These are phyloP conservation scores for Phasia obesa DNA, from an alignment of 2,888 invertebrate species.

Conservation along the genomic window DNA sequence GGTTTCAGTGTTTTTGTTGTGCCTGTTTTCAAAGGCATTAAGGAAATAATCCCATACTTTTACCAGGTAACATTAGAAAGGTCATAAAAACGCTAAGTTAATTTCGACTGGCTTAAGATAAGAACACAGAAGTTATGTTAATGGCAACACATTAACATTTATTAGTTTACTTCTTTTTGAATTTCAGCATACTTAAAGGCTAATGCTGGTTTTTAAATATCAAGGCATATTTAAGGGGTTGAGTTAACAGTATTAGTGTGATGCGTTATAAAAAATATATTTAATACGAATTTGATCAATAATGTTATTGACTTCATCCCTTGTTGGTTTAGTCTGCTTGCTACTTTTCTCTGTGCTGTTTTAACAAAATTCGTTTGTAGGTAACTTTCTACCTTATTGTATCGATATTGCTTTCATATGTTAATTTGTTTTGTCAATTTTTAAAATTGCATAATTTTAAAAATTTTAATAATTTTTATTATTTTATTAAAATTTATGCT, in stretches of 20 bases:
- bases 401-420: slow-evolving; percentile 30
- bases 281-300: slow-evolving; percentile 11
- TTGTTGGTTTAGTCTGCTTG: neutral
- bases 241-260: neutral
- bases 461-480: neutral
- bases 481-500: too few relatives aligned
- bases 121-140: slow-evolving; percentile 23
- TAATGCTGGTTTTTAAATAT: neutral
- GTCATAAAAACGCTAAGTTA: neutral
- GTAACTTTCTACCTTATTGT: neutral
- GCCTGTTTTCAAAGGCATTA: neutral
- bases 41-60: slow-evolving; percentile 34
- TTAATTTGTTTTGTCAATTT: slow-evolving; percentile 22
- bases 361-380: neutral
- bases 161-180: neutral
- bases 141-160: slow-evolving; percentile 56
- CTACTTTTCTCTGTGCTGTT: neutral
- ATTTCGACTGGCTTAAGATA: too few relatives aligned
- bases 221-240: slow-evolving; percentile 21
- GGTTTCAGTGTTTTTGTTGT: neutral
- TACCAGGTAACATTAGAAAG: slow-evolving; percentile 4
- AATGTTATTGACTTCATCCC: slow-evolving; percentile 1
- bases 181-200: slow-evolving; percentile 44
- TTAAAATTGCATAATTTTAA: neutral
- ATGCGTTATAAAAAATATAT: slow-evolving; percentile 53